phyloP scores from a whole-genome alignment of 2,797 vertebrate genomes.

The Pangasius mekongensis region DNA sequence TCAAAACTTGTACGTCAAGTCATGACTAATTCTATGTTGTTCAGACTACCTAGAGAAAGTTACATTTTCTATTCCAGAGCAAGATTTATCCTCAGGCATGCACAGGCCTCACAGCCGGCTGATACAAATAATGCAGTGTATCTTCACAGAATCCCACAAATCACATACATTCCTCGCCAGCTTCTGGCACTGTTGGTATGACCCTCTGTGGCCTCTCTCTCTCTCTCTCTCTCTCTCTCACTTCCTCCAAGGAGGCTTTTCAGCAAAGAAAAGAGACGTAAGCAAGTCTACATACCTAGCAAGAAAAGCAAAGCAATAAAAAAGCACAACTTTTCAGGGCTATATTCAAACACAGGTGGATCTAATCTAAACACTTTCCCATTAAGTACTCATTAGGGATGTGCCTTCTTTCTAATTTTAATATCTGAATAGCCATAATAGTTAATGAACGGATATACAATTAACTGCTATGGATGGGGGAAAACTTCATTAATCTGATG shows the following conservation, averaged over 20 bases:
- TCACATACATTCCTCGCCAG: constrained; percentile 32
- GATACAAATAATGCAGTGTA: not conserved
- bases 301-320: not conserved
- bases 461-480: not conserved
- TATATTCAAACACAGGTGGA: not conserved
- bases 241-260: not conserved
- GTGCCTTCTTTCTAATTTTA: not conserved
- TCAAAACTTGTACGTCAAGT: too few species aligned
- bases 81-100: not conserved
- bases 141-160: constrained; percentile 31
- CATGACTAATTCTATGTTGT: not conserved
- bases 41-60: not conserved
- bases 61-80: not conserved
- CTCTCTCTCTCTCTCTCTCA: too few species aligned
- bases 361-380: not conserved
- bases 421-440: not conserved
- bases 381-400: not conserved
- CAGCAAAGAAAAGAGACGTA: not conserved
- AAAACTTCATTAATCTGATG: too few species aligned
- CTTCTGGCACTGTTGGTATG: not conserved
- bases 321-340: not conserved
- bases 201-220: not conserved
- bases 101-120: not conserved
- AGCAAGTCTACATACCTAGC: not conserved
- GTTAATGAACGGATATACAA: not conserved